Conservation (phyloP, 2,888 invertebrate species). For the Chalcis sispes region DNA sequence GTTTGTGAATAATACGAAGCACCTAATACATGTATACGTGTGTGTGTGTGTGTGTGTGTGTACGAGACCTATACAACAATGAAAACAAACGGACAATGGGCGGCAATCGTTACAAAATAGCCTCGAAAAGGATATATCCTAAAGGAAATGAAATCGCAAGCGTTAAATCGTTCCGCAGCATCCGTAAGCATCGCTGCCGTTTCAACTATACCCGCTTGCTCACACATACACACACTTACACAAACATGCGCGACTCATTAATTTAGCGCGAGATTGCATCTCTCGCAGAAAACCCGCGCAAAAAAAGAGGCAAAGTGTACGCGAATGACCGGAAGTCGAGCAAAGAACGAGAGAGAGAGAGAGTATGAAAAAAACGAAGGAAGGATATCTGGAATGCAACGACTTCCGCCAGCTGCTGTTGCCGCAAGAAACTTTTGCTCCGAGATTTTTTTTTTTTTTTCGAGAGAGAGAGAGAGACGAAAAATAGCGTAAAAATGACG, state of each 20-base stretch:
- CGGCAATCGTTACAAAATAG: not conserved
- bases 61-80: too few species aligned
- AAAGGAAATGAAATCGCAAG: conserved; percentile 13
- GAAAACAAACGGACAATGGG: not conserved
- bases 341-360: not conserved
- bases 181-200: too few species aligned
- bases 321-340: conserved; percentile 8
- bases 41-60: too few species aligned
- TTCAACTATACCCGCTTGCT: too few species aligned
- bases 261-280: conserved; percentile 30
- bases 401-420: conserved; percentile 33
- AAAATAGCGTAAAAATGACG: not conserved
- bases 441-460: conserved; percentile 17
- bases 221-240: not conserved
- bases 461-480: not conserved
- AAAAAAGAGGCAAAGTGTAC: conserved; percentile 9
- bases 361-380: not conserved
- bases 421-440: not conserved
- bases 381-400: conserved; percentile 13
- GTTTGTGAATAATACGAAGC: too few species aligned
- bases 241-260: conserved; percentile 1
- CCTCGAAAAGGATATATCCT: not conserved
- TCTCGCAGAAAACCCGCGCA: not conserved
- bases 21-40: too few species aligned
- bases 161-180: conserved; percentile 19